phyloP scores from a whole-genome alignment of 2,888 invertebrate species.

The Calameuta idolon region DNA sequence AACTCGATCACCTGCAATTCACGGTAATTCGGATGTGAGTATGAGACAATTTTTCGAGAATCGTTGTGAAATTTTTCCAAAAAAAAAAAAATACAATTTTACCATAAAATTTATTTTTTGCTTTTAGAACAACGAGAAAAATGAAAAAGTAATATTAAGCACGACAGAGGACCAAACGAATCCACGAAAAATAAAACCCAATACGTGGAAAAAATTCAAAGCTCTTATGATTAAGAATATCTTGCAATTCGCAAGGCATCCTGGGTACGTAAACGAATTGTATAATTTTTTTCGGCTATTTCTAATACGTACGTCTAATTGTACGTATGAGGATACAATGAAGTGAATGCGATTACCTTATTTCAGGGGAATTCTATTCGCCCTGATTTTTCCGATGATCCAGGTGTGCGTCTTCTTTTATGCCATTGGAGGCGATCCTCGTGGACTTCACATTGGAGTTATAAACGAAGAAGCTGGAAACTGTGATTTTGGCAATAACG shows the following conservation, averaged over 20 bases:
- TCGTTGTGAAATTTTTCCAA: slow-evolving; percentile 4
- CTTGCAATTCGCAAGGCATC: slow-evolving; percentile 77
- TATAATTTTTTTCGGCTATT: background rate
- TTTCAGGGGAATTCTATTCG: slow-evolving; percentile 84
- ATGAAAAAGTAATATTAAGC: slow-evolving; percentile 33
- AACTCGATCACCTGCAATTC: slow-evolving; percentile 15
- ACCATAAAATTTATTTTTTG: slow-evolving; percentile 61
- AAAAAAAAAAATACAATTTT: slow-evolving; percentile 12
- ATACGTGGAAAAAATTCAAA: slow-evolving; percentile 63
- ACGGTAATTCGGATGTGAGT: slow-evolving; percentile 16
- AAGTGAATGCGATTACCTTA: slow-evolving; percentile 13
- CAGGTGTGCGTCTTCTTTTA: slow-evolving; percentile 84
- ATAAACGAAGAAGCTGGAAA: slow-evolving; percentile 80
- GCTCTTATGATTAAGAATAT: slow-evolving; percentile 80
- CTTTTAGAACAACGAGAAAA: slow-evolving; percentile 39
- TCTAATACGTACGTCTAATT: background rate
- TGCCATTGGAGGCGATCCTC: slow-evolving; percentile 83
- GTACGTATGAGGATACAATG: background rate
- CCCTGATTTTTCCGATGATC: slow-evolving; percentile 84
- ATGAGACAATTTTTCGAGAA: slow-evolving; percentile 6
- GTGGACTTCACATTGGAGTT: slow-evolving; percentile 78
- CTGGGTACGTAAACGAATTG: slow-evolving; percentile 71
- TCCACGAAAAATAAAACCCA: background rate
- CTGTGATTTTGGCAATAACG: slow-evolving; percentile 63
- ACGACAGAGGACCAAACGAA: slow-evolving; percentile 12